Evolutionary conservation across 2,113 vertebrate species (phyloP), one percentile per base, ranked within the genome.

Genomic region (Aptenodytes forsteri): DNA sequence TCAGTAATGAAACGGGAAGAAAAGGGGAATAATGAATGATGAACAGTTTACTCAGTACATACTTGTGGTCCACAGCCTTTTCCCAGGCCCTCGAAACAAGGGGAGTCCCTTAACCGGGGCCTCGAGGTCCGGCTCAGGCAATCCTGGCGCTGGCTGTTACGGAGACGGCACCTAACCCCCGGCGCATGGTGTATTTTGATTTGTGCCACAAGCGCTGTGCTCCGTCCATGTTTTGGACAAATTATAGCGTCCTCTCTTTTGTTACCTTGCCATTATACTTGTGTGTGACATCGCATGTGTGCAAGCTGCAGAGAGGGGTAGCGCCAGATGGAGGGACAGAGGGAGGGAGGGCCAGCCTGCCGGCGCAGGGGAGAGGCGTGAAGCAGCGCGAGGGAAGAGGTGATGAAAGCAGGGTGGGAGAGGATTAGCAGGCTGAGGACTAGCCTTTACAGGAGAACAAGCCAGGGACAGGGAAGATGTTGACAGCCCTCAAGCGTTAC

Each of bases 81-180:
- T 7, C 32, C 18, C 22, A 25, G 47, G 9, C 14, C 21, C 40
- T 62, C 79, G 73, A 65, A 87, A 69, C 59, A 77, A 78, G 7
- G 4, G 16, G 19, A 2, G 0, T 59, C 65, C 79, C 59, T 95
- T 29, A 71, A 79, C 13, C 0, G 6, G 34, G n/a, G 7, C 9
- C 55, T 59, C 0, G 0, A 46, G 23, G 52, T 52, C 22, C 26
- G 2, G 4, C 65, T 75, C 64, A 75, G 70, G 52, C 44, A 71
- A 52, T 47, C 34, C 42, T 66, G 19, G 25, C 6, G 3, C 19
- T 25, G 59, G 27, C 6, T 80, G 66, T 34, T 62, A 9, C 1
- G 1, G 50, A 49, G 58, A 47, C 2, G 1, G 55, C 16, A 40
- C 21, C 21, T 55, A 56, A 17, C 11, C 25, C 47, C 26, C 29